Percentiles rank a stretch among this genome's conserved stretches.
Evolutionary conservation across 2,113 vertebrate species (phyloP).

Genomic region (Phrynosoma blainvillii): DNA sequence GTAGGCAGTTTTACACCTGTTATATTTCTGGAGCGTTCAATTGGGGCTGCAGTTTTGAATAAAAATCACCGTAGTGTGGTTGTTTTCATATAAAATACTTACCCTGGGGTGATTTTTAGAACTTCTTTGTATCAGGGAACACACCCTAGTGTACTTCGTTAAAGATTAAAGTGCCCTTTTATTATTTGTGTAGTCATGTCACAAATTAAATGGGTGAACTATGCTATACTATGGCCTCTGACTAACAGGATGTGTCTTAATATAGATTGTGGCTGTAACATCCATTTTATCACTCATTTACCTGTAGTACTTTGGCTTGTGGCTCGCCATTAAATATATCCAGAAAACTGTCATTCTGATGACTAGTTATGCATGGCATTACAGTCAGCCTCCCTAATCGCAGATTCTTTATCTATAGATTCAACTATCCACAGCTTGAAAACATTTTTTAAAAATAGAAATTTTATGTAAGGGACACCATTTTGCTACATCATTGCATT

Average conservation of each 20-base stretch:
- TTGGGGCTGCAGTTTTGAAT: not conserved
- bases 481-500: too few species aligned
- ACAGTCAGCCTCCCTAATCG: too few species aligned
- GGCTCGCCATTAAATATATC: not conserved
- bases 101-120: slow-evolving; percentile 7
- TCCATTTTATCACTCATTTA: slow-evolving; percentile 13
- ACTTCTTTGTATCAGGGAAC: not conserved
- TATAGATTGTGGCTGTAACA: not conserved
- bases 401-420: too few species aligned
- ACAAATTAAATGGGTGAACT: slow-evolving; percentile 15
- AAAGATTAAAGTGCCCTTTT: slow-evolving; percentile 21
- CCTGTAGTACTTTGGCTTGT: not conserved
- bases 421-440: too few species aligned
- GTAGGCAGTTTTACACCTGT: not conserved
- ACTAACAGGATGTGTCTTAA: slow-evolving; percentile 22
- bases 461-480: too few species aligned
- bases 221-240: not conserved
- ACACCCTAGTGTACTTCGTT: slow-evolving; percentile 25
- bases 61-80: not conserved
- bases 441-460: too few species aligned
- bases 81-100: slow-evolving; percentile 17
- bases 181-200: slow-evolving; percentile 18
- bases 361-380: not conserved
- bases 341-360: not conserved
- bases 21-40: not conserved